These are phyloP conservation scores for Zosterops borbonicus DNA, from an alignment of 2,113 vertebrate genomes.

Conservation along the genomic window DNA sequence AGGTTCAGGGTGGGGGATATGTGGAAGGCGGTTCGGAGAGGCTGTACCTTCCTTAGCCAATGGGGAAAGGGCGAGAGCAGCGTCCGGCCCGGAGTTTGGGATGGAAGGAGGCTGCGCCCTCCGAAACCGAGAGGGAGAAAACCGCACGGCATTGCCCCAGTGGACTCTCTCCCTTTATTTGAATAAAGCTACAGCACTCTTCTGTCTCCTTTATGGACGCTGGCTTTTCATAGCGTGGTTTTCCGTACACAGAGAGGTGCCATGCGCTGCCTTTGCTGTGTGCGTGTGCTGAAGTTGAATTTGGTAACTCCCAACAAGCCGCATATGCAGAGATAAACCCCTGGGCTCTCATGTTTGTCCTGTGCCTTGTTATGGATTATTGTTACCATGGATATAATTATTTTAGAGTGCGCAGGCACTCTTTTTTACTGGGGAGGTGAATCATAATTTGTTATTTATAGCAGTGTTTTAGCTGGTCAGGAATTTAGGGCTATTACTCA, in stretches of 20 bases:
- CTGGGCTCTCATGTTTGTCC: neutral
- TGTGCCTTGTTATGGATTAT: neutral
- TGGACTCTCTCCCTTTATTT: neutral
- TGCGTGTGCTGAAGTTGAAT: neutral
- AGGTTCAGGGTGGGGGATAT: too few species aligned
- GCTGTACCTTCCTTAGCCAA: neutral
- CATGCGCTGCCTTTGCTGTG: fast-evolving
- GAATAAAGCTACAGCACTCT: neutral
- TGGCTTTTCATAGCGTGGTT: neutral
- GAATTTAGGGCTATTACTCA: conserved; percentile 19
- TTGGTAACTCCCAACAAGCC: fast-evolving
- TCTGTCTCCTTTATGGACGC: neutral
- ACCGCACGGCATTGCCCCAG: too few species aligned
- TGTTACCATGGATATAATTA: neutral
- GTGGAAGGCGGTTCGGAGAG: neutral
- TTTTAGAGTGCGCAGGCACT: neutral
- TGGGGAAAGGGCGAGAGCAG: neutral
- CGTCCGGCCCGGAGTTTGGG: neutral
- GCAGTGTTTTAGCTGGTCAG: neutral
- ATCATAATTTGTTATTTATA: conserved; percentile 35
- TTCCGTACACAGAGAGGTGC: neutral
- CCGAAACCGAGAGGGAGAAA: neutral
- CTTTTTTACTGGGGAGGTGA: neutral
- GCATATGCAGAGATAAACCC: fast-evolving
- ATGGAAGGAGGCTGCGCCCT: neutral